Base-by-base conservation (phyloP, 2,888 invertebrate genomes). In the Cremastobaeus sp. region DNA sequence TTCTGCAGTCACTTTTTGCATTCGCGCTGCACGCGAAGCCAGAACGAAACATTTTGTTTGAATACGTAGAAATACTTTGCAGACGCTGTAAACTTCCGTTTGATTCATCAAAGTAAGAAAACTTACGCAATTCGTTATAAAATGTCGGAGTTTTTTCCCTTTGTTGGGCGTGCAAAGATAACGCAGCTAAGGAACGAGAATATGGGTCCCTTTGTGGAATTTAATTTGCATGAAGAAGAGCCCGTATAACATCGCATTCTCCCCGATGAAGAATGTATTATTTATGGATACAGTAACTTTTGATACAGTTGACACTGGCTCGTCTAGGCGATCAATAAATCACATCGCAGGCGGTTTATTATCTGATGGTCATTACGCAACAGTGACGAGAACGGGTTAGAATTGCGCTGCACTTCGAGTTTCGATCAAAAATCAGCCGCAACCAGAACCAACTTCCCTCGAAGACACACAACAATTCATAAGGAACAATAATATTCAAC, bases 171-270 rank as follows among this genome's bases (percentile, higher is more conserved):
- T 41, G 18, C 39, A 54, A 41, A 69, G 54, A 57, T 64, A 62
- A 41, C 64, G 41, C 57, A 52, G 17, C 41, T 50, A 14, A 11
- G 34, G 45, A 52, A 64, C 34, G 20, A 30, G 30, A 50, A 71
- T 57, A 45, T 45, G 52, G 52, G 35, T 71, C 43, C 37, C 55
- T 57, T 64, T 71, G 57, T 71, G 45, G 30, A 71, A 70, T 64
- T 50, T 50, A 57, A 71, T 71, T 71, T 71, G 70, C 70, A 71
- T 64, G 43, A 64, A 48, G 62, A 64, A 54, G 55, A 71, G 57
- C 57, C 57, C 70, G 41, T 62, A 62, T 55, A 60, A 54, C 50
- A 30, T 54, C 39, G 47, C 35, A 66, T 20, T 45, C 32, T 39
- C 34, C 20, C 39, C 55, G 21, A 32, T 48, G 48, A 70, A 62